Base-by-base conservation (phyloP, 1,140 invertebrate species). In the Propsilocerus akamusi region DNA sequence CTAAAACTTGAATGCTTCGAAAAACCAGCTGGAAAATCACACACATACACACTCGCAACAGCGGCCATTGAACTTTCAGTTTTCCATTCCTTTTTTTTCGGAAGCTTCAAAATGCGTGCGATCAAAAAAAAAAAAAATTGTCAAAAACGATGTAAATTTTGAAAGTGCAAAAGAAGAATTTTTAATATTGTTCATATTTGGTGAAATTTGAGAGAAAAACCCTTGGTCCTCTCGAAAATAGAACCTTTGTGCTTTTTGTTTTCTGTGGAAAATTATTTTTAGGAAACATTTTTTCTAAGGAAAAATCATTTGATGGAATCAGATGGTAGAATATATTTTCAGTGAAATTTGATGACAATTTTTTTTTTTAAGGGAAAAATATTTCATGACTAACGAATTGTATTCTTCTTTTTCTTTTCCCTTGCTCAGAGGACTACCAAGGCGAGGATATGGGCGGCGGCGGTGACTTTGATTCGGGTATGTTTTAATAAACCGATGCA, bases 381-480 rank as follows among this genome's bases (percentile, higher is more conserved):
- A 5, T 4, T 37, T n/a, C 20, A 12, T 37, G 32, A 37, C 11
- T 17, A 6, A 37, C 2, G 20, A 37, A 41, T 20, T 7, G 10
- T 41, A 41, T 20, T 22, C 10, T 22, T 3, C 2, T 3, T 41
- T 20, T 20, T 20, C 22, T 41, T 41, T 17, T 41, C 4, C 22
- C 17, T 17, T 5, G 12, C 17, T 4, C 17, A 41, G 34, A 41
- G 34, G 34, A 41, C 17, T 41, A 41, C 34, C 34, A 49, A 32
- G 48, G 48, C 48, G 26, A 30, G 24, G 48, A 49, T 23, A 28
- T 26, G 26, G 48, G 48, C 34, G 48, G 48, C 25, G 48, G 26
- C 20, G 46, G 46, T 37, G 50, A 51, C 22, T 51, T 51, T 24
- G 50, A 51, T 24, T 26, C 26, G 37, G 28, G 25, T 25, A 32